phyloP scores from a whole-genome alignment of 2,797 vertebrate species.

The Coccyzus lansbergi region DNA sequence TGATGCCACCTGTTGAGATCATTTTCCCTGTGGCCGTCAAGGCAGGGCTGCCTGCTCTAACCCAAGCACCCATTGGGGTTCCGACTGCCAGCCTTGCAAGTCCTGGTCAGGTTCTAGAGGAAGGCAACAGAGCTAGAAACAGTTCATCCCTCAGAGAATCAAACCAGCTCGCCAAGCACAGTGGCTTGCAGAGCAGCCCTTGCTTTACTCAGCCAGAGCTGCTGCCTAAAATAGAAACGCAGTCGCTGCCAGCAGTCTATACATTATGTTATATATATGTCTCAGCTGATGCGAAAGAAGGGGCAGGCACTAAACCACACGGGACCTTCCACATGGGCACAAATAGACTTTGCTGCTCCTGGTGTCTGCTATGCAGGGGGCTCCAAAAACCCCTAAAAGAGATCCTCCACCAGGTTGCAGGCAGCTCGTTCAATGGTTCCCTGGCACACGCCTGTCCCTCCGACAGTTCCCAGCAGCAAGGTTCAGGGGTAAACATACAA shows the following conservation, averaged over 20 bases:
- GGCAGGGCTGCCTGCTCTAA: neutral
- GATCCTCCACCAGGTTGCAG: rapidly evolving
- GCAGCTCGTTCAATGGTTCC: rapidly evolving
- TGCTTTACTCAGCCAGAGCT: neutral
- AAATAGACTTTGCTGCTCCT: neutral
- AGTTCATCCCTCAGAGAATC: neutral
- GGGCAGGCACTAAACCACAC: neutral
- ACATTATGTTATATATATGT: neutral
- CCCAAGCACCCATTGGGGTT: neutral
- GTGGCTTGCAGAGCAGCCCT: neutral
- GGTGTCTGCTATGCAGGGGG: neutral
- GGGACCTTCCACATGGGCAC: neutral
- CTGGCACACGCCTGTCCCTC: neutral
- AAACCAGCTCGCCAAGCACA: neutral
- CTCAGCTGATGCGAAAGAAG: slow-evolving; percentile 9
- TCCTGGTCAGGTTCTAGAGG: neutral
- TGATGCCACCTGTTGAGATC: rapidly evolving
- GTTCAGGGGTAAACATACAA: rapidly evolving
- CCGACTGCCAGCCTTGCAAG: neutral
- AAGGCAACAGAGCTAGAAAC: neutral
- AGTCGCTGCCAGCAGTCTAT: neutral
- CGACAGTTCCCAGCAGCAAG: rapidly evolving
- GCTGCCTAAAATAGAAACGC: neutral
- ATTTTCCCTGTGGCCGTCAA: rapidly evolving
- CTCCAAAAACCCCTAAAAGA: rapidly evolving